Evolutionary conservation across 1,140 invertebrate species (phyloP).

Genomic region (Chionoecetes opilio): DNA sequence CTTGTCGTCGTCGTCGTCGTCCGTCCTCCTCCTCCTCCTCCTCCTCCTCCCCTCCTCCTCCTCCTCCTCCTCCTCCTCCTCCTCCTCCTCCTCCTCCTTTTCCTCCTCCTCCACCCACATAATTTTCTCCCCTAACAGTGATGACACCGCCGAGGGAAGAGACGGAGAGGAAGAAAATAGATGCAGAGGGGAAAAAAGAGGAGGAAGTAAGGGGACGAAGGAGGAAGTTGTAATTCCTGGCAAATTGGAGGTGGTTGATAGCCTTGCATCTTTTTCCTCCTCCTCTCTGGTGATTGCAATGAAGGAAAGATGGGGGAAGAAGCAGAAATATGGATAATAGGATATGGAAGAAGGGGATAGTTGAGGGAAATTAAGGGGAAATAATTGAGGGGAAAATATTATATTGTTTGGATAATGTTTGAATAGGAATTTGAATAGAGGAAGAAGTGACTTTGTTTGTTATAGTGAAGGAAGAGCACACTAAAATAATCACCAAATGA

Average conservation of each 20-base stretch:
- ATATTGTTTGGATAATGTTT: too few species aligned
- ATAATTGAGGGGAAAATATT: too few species aligned
- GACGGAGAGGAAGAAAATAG: not conserved
- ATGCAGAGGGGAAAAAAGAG: not conserved
- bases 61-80: too few species aligned
- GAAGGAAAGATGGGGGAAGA: not conserved
- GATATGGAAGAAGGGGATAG: too few species aligned
- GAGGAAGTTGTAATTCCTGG: not conserved
- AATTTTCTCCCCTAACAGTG: not conserved
- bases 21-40: constrained; percentile 12
- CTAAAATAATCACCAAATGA: too few species aligned
- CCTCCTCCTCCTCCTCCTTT: not conserved
- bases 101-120: not conserved
- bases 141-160: not conserved
- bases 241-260: constrained; percentile 9
- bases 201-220: not conserved
- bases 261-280: constrained; percentile 1
- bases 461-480: too few species aligned
- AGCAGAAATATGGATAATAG: not conserved
- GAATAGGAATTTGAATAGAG: too few species aligned
- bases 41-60: not conserved
- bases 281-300: not conserved
- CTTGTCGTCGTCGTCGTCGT: too few species aligned
- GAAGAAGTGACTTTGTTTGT: too few species aligned
- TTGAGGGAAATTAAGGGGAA: too few species aligned